These are phyloP conservation scores for Gracilinanus agilis DNA, from an alignment of 2,113 vertebrate species.

Conservation along the genomic window DNA sequence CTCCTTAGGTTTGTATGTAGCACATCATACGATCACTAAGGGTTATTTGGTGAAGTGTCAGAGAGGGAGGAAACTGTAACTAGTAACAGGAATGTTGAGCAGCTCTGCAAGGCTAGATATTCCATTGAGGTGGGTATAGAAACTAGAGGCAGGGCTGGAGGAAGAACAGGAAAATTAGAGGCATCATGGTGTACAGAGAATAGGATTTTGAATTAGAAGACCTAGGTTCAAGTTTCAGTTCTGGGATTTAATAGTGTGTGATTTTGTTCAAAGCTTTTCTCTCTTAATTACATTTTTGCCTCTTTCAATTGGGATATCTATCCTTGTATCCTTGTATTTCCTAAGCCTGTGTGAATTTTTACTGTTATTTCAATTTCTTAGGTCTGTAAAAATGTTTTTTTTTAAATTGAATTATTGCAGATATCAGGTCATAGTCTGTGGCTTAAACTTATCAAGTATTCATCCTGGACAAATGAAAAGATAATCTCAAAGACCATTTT, in stretches of 20 bases:
- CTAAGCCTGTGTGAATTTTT: not conserved
- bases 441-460: constrained; percentile 44
- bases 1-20: not conserved
- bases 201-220: not conserved
- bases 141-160: not conserved
- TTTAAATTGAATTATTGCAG: not conserved
- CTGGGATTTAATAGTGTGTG: not conserved
- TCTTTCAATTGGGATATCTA: not conserved
- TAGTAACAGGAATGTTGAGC: no score
- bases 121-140: not conserved
- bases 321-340: not conserved
- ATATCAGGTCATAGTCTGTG: constrained; percentile 19
- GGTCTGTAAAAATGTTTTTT: not conserved
- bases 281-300: not conserved
- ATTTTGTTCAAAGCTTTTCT: not conserved
- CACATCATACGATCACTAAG: no score
- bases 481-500: not conserved
- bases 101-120: not conserved
- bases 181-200: not conserved
- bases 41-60: no score
- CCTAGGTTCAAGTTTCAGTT: not conserved
- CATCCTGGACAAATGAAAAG: not conserved
- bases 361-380: constrained; percentile 23
- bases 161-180: not conserved
- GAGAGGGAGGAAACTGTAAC: no score